These are phyloP conservation scores for Trinorchestia longiramus DNA, from an alignment of 1,140 invertebrate genomes.

Conservation along the genomic window DNA sequence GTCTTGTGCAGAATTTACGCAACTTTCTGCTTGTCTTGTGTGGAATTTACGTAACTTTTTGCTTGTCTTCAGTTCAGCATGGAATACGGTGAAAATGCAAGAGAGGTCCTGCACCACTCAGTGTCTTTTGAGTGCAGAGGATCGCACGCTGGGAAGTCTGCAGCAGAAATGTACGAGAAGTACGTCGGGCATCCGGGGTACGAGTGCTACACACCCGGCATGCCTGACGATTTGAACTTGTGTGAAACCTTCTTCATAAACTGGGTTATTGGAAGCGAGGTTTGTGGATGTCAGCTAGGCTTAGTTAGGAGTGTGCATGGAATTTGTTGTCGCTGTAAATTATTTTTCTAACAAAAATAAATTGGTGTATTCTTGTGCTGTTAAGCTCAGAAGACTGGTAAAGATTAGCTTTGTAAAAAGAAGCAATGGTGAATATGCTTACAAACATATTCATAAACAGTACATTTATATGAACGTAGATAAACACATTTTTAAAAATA, in stretches of 20 bases:
- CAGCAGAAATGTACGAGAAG: constrained; percentile 51
- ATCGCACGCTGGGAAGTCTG: constrained; percentile 19
- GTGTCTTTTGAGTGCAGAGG: constrained; percentile 58
- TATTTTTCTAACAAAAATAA: no score
- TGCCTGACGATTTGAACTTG: constrained; percentile 59
- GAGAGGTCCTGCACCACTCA: constrained; percentile 56
- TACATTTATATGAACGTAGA: no score
- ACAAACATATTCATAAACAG: no score
- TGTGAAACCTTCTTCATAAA: constrained; percentile 63
- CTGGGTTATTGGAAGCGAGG: constrained; percentile 65
- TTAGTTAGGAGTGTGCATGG: background rate
- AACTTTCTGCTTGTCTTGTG: no score
- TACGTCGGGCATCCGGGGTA: constrained; percentile 57
- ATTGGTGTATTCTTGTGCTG: no score
- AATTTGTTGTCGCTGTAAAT: no score
- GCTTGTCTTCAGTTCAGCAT: constrained; percentile 57
- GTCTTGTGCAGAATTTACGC: background rate
- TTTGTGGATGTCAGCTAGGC: background rate
- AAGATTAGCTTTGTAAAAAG: no score
- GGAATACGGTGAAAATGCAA: constrained; percentile 57
- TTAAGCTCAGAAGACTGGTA: no score
- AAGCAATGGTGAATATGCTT: no score
- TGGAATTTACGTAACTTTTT: background rate
- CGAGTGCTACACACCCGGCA: constrained; percentile 63
- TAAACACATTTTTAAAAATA: no score